These are phyloP conservation scores for Pollenia amentaria DNA, from an alignment of 2,888 invertebrate species.

Conservation along the genomic window DNA sequence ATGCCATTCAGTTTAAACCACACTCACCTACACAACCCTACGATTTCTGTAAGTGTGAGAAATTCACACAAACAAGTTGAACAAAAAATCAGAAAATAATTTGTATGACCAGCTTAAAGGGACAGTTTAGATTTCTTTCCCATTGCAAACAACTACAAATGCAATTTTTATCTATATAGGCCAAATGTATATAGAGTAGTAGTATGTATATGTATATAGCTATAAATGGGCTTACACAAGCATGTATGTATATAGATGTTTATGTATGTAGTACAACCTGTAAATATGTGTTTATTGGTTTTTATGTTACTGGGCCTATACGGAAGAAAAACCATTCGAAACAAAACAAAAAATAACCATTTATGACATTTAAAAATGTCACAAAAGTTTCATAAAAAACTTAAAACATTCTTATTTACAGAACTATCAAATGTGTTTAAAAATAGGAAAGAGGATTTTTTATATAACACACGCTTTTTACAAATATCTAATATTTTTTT, in stretches of 20 bases:
- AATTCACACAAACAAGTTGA: constrained; percentile 40
- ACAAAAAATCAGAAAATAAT: constrained; percentile 43
- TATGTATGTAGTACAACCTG: constrained; percentile 20
- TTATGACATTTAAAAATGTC: constrained; percentile 62
- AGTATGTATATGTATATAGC: background rate
- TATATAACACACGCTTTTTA: background rate
- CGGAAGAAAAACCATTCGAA: background rate
- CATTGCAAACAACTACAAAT: constrained; percentile 57
- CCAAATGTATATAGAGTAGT: constrained; percentile 33
- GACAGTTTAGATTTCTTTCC: constrained; percentile 59
- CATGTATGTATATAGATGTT: background rate
- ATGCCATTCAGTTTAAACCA: constrained; percentile 27
- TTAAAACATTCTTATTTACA: constrained; percentile 55
- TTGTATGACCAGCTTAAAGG: constrained; percentile 65
- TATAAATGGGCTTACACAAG: background rate
- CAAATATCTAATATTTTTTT: background rate
- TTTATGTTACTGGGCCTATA: constrained; percentile 13
- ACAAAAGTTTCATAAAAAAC: constrained; percentile 49
- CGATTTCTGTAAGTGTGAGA: constrained; percentile 23
- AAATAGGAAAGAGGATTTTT: background rate
- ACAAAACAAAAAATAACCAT: constrained; percentile 48
- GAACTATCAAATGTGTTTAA: constrained; percentile 48
- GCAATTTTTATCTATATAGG: constrained; percentile 71
- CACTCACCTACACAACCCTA: constrained; percentile 8
- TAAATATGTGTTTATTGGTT: constrained; percentile 29